Conservation (phyloP, 1,140 invertebrate genomes). For the Drosophila littoralis region DNA sequence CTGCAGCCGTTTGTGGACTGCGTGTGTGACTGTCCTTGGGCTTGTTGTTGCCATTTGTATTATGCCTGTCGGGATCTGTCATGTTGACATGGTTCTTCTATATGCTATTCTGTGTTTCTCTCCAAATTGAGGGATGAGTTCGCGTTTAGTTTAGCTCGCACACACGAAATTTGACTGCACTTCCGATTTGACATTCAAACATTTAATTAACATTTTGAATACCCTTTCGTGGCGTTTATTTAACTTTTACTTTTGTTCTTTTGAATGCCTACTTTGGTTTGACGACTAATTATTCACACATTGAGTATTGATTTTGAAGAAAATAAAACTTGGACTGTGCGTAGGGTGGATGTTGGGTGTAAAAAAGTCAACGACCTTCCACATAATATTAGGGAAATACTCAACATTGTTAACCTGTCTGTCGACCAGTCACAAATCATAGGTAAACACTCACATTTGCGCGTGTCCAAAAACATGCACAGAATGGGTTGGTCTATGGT, state of each 20-base stretch:
- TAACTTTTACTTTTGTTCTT: neutral
- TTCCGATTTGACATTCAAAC: conserved; percentile 47
- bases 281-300: conserved; percentile 40
- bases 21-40: conserved; percentile 6
- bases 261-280: conserved; percentile 28
- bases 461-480: conserved; percentile 20
- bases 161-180: conserved; percentile 40
- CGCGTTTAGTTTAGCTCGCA: neutral
- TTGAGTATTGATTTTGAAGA: conserved; percentile 38
- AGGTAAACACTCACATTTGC: conserved; percentile 42
- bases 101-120: conserved; percentile 7
- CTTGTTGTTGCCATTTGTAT: conserved; percentile 27
- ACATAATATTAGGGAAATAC: conserved; percentile 39
- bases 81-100: conserved; percentile 64
- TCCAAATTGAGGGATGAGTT: neutral
- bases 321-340: neutral
- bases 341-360: neutral
- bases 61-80: conserved; percentile 59
- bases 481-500: neutral
- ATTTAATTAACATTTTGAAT: conserved; percentile 45
- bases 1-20: neutral
- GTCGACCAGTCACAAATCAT: conserved; percentile 32
- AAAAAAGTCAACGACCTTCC: conserved; percentile 55
- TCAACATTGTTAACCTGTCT: conserved; percentile 25
- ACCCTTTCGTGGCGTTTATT: neutral